Percentiles rank a stretch among this genome's conserved stretches.
Evolutionary conservation across 1,140 invertebrate species (phyloP).

Genomic region (Drosophila takahashii): DNA sequence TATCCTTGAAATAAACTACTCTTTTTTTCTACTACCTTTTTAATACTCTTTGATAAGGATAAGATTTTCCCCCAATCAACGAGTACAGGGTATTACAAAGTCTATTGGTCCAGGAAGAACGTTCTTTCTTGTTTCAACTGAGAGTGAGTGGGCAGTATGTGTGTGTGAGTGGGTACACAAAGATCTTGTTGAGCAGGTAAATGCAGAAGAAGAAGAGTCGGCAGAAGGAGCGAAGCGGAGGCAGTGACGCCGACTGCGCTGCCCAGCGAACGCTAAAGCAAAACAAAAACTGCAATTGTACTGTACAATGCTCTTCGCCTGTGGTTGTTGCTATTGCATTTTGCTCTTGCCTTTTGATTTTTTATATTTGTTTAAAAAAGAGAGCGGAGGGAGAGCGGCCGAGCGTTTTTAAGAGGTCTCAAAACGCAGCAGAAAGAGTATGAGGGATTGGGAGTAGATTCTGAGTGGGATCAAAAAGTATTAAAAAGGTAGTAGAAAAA

Average conservation of each 20-base stretch:
- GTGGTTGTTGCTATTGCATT: conserved; percentile 39
- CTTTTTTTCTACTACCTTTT: conserved; percentile 24
- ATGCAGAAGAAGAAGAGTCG: conserved; percentile 40
- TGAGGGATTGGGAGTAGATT: conserved; percentile 29
- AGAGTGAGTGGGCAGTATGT: conserved; percentile 60
- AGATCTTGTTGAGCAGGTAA: conserved; percentile 79
- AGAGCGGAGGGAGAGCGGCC: conserved; percentile 3
- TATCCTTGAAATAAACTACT: no score
- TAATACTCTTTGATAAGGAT: conserved; percentile 2
- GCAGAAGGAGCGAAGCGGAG: conserved; percentile 16
- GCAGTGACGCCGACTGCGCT: conserved; percentile 45
- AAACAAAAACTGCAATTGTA: conserved; percentile 78
- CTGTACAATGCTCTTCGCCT: conserved; percentile 52
- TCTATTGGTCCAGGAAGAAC: neutral
- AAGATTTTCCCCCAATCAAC: no score
- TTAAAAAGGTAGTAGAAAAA: conserved; percentile 28
- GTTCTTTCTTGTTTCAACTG: conserved; percentile 25
- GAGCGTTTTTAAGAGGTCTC: conserved; percentile 12
- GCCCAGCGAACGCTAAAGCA: conserved; percentile 71
- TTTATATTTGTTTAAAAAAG: conserved; percentile 30
- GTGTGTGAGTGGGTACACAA: conserved; percentile 55
- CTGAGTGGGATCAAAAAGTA: conserved; percentile 2
- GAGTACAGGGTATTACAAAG: conserved; percentile 1
- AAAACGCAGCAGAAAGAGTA: conserved; percentile 35
- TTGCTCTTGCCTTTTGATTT: conserved; percentile 27